phyloP scores from a whole-genome alignment of 2,797 vertebrate species.

The Clarias pachynema region DNA sequence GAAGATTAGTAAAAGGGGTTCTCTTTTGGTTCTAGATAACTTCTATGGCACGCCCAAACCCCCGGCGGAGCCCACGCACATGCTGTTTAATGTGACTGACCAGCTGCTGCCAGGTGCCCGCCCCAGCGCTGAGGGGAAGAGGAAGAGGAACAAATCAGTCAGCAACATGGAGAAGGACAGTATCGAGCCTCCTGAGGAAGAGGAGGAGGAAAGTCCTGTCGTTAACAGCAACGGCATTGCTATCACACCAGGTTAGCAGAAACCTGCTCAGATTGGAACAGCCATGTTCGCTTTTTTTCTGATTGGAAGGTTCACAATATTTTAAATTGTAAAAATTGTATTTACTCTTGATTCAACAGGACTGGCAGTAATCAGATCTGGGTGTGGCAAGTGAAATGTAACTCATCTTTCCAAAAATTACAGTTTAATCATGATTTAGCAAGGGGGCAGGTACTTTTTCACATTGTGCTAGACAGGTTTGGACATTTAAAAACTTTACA shows the following conservation, averaged over 20 bases:
- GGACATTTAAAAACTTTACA: too few relatives aligned
- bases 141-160: constrained; percentile 98
- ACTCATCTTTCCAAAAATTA: too few relatives aligned
- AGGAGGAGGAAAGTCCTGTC: constrained; percentile 91
- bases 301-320: not conserved
- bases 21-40: constrained; percentile 81
- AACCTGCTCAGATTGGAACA: not conserved
- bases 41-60: constrained; percentile 99
- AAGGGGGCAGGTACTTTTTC: too few relatives aligned
- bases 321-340: not conserved
- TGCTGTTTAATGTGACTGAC: constrained; percentile 98
- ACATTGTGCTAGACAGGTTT: too few relatives aligned
- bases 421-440: too few relatives aligned
- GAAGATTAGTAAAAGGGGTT: not conserved
- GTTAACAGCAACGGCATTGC: constrained; percentile 93
- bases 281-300: constrained; percentile 1
- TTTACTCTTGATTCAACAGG: too few relatives aligned
- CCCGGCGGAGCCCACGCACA: constrained; percentile 92
- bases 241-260: constrained; percentile 89
- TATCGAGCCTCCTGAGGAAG: constrained; percentile 86
- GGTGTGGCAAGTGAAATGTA: too few relatives aligned
- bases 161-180: constrained; percentile 99
- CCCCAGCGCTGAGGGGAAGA: constrained; percentile 96
- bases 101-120: constrained; percentile 95
- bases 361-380: too few relatives aligned